Evolutionary conservation across 1,140 invertebrate species (phyloP).

Genomic region (Bombyx mori): ASM3026992v2 NC_085116.1:10791501-10792000

Average conservation of each 20-base stretch:
- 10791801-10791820: slow-evolving; percentile 60
- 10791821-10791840: slow-evolving; percentile 48
- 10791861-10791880: slow-evolving; percentile 68
- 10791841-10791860: slow-evolving; percentile 67
- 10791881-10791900: slow-evolving; percentile 68
- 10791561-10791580: too few relatives aligned
- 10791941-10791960: slow-evolving; percentile 33
- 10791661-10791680: too few relatives aligned
- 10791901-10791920: slow-evolving; percentile 70
- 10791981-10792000: slow-evolving; percentile 70
- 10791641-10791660: background rate
- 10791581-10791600: background rate
- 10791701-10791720: slow-evolving; percentile 57
- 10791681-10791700: slow-evolving; percentile 19
- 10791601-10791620: slow-evolving; percentile 22
- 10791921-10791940: slow-evolving; percentile 60
- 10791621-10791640: slow-evolving; percentile 9
- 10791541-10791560: background rate
- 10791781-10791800: slow-evolving; percentile 66
- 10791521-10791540: background rate
- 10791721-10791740: slow-evolving; percentile 63
- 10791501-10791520: too few relatives aligned
- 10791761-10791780: slow-evolving; percentile 50
- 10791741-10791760: slow-evolving; percentile 65
- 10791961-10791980: slow-evolving; percentile 45